These are phyloP conservation scores for Aphelinus certus DNA, from an alignment of 1,140 invertebrate genomes.

Conservation along the genomic window DNA sequence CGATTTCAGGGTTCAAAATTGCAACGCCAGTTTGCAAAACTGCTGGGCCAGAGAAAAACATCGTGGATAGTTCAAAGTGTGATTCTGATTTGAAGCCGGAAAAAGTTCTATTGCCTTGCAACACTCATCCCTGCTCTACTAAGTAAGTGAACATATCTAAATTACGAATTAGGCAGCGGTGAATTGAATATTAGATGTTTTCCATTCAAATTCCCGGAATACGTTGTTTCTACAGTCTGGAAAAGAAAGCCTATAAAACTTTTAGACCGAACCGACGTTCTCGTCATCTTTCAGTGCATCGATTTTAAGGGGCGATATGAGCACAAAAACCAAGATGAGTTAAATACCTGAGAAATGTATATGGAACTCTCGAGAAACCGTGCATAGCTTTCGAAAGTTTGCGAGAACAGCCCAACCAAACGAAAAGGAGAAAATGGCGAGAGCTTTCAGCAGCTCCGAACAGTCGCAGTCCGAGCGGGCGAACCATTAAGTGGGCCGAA, in stretches of 20 bases:
- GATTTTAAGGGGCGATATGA: no score
- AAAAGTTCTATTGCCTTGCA: constrained; percentile 80
- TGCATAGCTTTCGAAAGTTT: constrained; percentile 16
- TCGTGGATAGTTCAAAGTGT: constrained; percentile 82
- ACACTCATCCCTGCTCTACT: constrained; percentile 85
- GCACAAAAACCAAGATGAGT: background rate
- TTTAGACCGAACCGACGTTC: no score
- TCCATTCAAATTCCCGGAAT: background rate
- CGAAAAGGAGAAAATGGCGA: background rate
- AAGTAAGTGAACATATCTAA: constrained; percentile 73
- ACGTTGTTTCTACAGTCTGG: no score
- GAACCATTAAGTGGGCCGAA: constrained; percentile 27
- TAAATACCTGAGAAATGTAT: constrained; percentile 5
- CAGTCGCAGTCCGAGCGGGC: constrained; percentile 6
- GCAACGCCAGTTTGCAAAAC: constrained; percentile 81
- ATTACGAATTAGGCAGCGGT: background rate
- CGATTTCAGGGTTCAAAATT: constrained; percentile 81
- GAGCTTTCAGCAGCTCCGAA: constrained; percentile 6
- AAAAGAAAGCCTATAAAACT: no score
- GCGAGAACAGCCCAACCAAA: background rate
- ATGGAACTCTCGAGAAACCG: constrained; percentile 14
- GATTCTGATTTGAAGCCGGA: constrained; percentile 79
- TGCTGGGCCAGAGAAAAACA: constrained; percentile 75
- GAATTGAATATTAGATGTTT: background rate
- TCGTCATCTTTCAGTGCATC: no score